phyloP scores from a whole-genome alignment of 2,113 vertebrate species.

The Picathartes gymnocephalus region DNA sequence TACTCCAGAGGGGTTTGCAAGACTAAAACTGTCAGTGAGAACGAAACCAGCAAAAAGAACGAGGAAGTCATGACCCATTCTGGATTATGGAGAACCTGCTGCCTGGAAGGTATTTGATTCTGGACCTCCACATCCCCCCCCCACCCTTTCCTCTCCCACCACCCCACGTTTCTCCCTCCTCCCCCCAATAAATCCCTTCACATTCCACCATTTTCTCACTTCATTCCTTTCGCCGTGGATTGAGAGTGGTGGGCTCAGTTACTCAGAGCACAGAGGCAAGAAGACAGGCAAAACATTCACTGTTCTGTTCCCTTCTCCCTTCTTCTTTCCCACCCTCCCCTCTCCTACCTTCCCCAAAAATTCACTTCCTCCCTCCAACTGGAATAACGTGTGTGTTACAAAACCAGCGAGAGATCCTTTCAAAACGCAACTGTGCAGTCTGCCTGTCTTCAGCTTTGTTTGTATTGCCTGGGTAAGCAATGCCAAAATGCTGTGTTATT shows the following conservation, averaged over 20 bases:
- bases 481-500: slow-evolving; percentile 46
- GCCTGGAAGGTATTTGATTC: slow-evolving; percentile 91
- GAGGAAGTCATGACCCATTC: slow-evolving; percentile 99
- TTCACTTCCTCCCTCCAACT: slow-evolving; percentile 2
- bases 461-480: slow-evolving; percentile 37
- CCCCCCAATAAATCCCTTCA: slow-evolving; percentile 59
- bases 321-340: neutral
- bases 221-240: slow-evolving; percentile 47
- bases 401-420: slow-evolving; percentile 42
- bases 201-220: slow-evolving; percentile 80
- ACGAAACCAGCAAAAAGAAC: slow-evolving; percentile 99
- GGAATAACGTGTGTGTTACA: slow-evolving; percentile 36
- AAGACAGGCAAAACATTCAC: slow-evolving; percentile 54
- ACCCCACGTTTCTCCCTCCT: slow-evolving; percentile 11
- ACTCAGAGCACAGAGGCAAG: slow-evolving; percentile 58
- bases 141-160: neutral
- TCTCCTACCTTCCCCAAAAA: neutral
- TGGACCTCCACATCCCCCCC: slow-evolving; percentile 41
- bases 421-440: slow-evolving; percentile 23
- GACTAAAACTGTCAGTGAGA: slow-evolving; percentile 93
- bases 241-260: slow-evolving; percentile 64
- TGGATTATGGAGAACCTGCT: slow-evolving; percentile 99
- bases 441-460: slow-evolving; percentile 57
- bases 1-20: slow-evolving; percentile 98
- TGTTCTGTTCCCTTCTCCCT: neutral